Evolutionary conservation across 2,797 vertebrate species (phyloP).

Genomic region (Amniataba percoides): DNA sequence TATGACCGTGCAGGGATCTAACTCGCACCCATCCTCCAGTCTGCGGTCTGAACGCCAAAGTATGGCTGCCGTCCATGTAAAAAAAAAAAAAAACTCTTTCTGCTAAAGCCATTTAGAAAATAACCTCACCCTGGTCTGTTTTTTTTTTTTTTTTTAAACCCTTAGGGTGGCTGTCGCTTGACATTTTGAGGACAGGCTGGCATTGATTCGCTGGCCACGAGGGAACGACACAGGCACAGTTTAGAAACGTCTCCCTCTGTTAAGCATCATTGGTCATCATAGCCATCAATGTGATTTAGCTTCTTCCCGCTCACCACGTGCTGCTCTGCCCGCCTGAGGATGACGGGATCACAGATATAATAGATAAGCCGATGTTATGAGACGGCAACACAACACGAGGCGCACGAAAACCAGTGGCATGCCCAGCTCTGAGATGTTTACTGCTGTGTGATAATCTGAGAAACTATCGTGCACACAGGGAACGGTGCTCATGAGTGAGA

Average conservation of each 20-base stretch:
- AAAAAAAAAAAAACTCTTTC: slow-evolving; percentile 51
- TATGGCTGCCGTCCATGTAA: slow-evolving; percentile 37
- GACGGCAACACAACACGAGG: slow-evolving; percentile 18
- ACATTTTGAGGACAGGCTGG: slow-evolving; percentile 78
- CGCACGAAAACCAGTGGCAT: slow-evolving; percentile 2
- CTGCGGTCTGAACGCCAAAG: slow-evolving; percentile 42
- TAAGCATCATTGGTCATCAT: slow-evolving; percentile 74
- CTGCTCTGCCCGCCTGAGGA: slow-evolving; percentile 51
- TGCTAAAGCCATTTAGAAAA: slow-evolving; percentile 72
- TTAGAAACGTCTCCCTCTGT: slow-evolving; percentile 69
- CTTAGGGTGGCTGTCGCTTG: slow-evolving; percentile 64
- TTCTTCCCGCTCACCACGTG: slow-evolving; percentile 20
- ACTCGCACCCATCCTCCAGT: slow-evolving; percentile 48
- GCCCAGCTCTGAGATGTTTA: background rate
- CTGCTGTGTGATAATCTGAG: slow-evolving; percentile 27
- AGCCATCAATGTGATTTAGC: slow-evolving; percentile 73
- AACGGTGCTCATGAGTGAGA: slow-evolving; percentile 33
- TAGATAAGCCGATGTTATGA: slow-evolving; percentile 47
- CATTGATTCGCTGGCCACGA: slow-evolving; percentile 74
- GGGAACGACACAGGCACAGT: slow-evolving; percentile 63
- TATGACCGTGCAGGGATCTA: slow-evolving; percentile 38
- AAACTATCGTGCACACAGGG: slow-evolving; percentile 11
- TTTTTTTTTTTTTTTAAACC: slow-evolving; percentile 60
- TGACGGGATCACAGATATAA: slow-evolving; percentile 49
- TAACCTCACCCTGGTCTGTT: slow-evolving; percentile 58